phyloP scores from a whole-genome alignment of 2,888 invertebrate genomes.

The Gastracanthus pulcherrimus region DNA sequence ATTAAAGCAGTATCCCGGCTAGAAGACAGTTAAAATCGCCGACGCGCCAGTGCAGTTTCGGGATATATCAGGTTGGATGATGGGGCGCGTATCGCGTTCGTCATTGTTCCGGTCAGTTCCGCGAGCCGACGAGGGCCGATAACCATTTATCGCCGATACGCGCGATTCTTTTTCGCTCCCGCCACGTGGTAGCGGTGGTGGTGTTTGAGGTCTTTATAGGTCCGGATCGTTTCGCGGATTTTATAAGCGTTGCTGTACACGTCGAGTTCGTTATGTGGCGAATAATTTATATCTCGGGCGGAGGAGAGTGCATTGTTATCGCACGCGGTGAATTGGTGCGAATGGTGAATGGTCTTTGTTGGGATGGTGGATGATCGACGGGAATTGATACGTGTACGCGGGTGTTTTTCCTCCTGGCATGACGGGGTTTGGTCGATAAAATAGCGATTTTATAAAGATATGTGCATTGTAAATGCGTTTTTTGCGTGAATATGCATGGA shows the following conservation, averaged over 20 bases:
- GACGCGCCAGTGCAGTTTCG: background rate
- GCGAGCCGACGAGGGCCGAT: background rate
- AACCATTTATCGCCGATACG: slow-evolving; percentile 31
- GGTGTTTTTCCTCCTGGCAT: background rate
- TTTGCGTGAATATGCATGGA: background rate
- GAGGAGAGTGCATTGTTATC: background rate
- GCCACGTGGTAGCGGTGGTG: background rate
- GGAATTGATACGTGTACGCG: background rate
- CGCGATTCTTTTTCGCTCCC: background rate
- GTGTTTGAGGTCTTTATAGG: background rate
- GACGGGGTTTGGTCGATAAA: background rate
- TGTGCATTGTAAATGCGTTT: background rate
- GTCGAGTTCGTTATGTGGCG: background rate
- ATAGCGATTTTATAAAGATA: too few relatives aligned
- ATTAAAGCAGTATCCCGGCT: background rate
- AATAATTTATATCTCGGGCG: slow-evolving; percentile 1
- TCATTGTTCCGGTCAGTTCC: slow-evolving; percentile 6
- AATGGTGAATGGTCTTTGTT: background rate
- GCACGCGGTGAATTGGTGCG: background rate
- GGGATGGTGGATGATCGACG: background rate
- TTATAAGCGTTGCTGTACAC: background rate
- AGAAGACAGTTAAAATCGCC: background rate
- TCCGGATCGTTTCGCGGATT: background rate
- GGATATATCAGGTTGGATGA: background rate
- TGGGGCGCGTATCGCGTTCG: background rate